phyloP scores from a whole-genome alignment of 2,797 vertebrate genomes.

The Lagocephalus sceleratus region DNA sequence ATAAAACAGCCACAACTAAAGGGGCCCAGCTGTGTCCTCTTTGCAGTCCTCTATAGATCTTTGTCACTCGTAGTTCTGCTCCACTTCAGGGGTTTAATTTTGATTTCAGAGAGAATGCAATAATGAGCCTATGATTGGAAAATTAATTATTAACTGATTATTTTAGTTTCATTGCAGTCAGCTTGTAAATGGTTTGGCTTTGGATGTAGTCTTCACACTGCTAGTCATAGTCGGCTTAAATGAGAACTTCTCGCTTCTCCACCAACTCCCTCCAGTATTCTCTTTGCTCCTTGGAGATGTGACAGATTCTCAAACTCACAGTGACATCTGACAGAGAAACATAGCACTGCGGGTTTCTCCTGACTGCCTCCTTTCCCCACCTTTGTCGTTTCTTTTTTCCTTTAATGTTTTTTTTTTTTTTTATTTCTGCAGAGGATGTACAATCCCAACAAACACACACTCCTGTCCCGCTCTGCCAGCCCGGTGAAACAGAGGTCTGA shows the following conservation, averaged over 20 bases:
- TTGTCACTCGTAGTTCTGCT: constrained; percentile 19
- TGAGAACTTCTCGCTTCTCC: constrained; percentile 5
- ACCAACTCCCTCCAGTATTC: constrained; percentile 8
- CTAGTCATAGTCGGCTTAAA: neutral
- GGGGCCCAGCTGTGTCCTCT: constrained; percentile 54
- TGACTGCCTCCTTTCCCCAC: constrained; percentile 22
- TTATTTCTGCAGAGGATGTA: constrained; percentile 31
- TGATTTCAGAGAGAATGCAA: constrained; percentile 5
- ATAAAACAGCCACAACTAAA: constrained; percentile 30
- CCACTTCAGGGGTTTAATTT: constrained; percentile 4
- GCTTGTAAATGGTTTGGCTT: too few species aligned
- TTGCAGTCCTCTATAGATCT: constrained; percentile 41
- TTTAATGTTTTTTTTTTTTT: constrained; percentile 18
- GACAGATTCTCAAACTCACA: constrained; percentile 17
- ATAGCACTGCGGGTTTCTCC: constrained; percentile 26
- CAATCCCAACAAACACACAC: constrained; percentile 35
- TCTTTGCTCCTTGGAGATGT: constrained; percentile 18
- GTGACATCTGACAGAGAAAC: constrained; percentile 37
- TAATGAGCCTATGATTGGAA: neutral
- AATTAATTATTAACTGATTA: too few species aligned
- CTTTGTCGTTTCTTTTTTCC: constrained; percentile 11
- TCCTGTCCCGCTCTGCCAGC: constrained; percentile 34
- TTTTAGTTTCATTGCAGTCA: too few species aligned
- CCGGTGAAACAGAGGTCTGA: constrained; percentile 50
- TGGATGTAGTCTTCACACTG: too few species aligned